Base-by-base conservation (phyloP, 2,888 invertebrate species). In the Aporophyla nigra region DNA sequence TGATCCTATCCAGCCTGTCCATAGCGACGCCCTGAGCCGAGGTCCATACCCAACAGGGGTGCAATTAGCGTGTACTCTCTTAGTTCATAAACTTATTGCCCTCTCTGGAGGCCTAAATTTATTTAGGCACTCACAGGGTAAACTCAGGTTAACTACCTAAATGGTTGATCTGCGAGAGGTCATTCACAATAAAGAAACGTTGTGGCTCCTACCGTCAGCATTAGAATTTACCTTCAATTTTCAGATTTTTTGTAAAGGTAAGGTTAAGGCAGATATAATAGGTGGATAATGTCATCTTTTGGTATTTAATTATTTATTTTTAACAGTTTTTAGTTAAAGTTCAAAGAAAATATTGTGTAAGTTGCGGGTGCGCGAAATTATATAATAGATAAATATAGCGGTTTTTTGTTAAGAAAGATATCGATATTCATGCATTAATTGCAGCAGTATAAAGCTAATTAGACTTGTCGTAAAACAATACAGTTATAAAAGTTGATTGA, bases 401-500 rank as follows among this genome's bases (percentile, higher is more conserved):
- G 49, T 43, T 61, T 65, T 76, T 56, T 65, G 33, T 43, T 33
- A 1, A 56, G 46, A 66, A 66, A 56, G 10, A 68, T 74, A 61
- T 80, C 58, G 59, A 58, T 74, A 54, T 65, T 65, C 40, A 43
- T 69, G 59, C 62, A 74, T n/a, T 65, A 67, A 62, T 71, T 73
- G 63, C 73, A 62, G 78, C 54, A 78, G 43, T 68, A 71, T 82
- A 71, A 65, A 82, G 27, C 33, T 70, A 76, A 72, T 69, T 69
- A 58, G 40, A 61, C 51, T 58, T 56, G 59, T 63, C 27, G 56
- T 82, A 74, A 74, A 82, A 78, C 83, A 74, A 78, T 82, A 67
- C 54, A 65, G 78, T 66, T 46, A 53, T 82, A 68, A 78, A 78
- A 71, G n/a, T 62, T 58, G 62, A 81, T 73, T 82, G 76, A 58